Percentiles rank a stretch among this genome's conserved stretches.
phyloP scores from a whole-genome alignment of 2,888 invertebrate genomes.

The Melitaea athalia region DNA sequence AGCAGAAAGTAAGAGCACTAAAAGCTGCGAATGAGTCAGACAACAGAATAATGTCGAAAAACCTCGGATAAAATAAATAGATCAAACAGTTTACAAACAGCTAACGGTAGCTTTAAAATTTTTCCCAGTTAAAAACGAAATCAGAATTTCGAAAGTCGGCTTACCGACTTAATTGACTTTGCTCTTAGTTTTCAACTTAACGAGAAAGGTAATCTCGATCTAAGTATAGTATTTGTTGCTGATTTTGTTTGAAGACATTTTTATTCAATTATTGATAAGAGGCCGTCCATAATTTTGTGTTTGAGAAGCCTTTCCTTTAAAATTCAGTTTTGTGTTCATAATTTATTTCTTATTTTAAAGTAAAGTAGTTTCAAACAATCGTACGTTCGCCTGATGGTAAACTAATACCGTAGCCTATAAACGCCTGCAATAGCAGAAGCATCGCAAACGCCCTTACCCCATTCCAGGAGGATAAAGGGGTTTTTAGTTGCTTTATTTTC shows the following conservation, averaged over 20 bases:
- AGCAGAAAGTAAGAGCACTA: no score
- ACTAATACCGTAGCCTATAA: no score
- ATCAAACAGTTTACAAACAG: constrained; percentile 16
- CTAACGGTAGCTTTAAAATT: constrained; percentile 18
- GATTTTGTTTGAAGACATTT: background rate
- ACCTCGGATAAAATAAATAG: constrained; percentile 13
- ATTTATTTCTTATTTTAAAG: no score
- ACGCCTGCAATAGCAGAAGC: no score
- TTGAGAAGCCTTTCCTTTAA: background rate
- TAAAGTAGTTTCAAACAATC: no score
- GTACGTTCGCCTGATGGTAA: no score
- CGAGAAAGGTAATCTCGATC: background rate
- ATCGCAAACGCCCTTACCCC: no score
- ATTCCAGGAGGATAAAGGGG: no score
- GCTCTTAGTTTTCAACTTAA: constrained; percentile 12
- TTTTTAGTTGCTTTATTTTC: no score
- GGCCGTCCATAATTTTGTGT: background rate
- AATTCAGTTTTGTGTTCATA: no score
- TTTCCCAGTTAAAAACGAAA: constrained; percentile 24
- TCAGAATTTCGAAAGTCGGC: constrained; percentile 19
- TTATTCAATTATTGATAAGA: background rate
- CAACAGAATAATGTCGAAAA: no score
- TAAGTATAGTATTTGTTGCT: background rate
- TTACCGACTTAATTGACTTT: constrained; percentile 31
- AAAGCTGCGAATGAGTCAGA: no score